A percentile compares a stretch with the other conserved stretches of the same genome.
Evolutionary conservation across 2,888 invertebrate genomes (phyloP).

Genomic region (Aphidius colemani): DNA sequence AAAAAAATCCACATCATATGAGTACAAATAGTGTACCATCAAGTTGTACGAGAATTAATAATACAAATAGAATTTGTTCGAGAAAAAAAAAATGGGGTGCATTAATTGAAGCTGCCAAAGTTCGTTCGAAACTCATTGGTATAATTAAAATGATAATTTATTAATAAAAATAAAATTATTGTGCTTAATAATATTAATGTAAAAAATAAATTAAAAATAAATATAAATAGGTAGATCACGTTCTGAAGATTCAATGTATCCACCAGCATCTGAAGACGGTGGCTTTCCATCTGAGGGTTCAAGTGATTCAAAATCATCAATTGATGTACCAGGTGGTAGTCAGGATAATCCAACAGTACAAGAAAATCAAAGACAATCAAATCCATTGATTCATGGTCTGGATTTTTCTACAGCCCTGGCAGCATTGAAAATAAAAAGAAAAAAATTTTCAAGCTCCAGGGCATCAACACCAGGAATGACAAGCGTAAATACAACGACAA

Average conservation of each 20-base stretch:
- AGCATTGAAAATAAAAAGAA: conserved; percentile 77
- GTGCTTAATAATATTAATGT: background rate
- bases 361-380: conserved; percentile 49
- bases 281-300: conserved; percentile 69
- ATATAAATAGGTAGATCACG: conserved; percentile 58
- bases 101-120: conserved; percentile 84
- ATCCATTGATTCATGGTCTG: conserved; percentile 47
- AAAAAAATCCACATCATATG: conserved; percentile 60
- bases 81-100: conserved; percentile 84
- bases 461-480: conserved; percentile 66
- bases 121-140: conserved; percentile 80
- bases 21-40: conserved; percentile 56
- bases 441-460: conserved; percentile 81
- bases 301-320: conserved; percentile 73
- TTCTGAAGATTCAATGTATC: conserved; percentile 84
- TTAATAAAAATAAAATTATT: too few species aligned
- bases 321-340: conserved; percentile 54
- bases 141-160: conserved; percentile 16
- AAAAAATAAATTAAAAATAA: background rate
- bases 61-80: conserved; percentile 49
- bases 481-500: conserved; percentile 55
- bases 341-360: conserved; percentile 39
- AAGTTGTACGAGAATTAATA: conserved; percentile 41
- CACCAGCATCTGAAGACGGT: conserved; percentile 71
- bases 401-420: conserved; percentile 66